Evolutionary conservation across 2,113 vertebrate genomes (phyloP), one percentile per base, ranked within the genome.

Genomic region (Hemicordylus capensis): DNA sequence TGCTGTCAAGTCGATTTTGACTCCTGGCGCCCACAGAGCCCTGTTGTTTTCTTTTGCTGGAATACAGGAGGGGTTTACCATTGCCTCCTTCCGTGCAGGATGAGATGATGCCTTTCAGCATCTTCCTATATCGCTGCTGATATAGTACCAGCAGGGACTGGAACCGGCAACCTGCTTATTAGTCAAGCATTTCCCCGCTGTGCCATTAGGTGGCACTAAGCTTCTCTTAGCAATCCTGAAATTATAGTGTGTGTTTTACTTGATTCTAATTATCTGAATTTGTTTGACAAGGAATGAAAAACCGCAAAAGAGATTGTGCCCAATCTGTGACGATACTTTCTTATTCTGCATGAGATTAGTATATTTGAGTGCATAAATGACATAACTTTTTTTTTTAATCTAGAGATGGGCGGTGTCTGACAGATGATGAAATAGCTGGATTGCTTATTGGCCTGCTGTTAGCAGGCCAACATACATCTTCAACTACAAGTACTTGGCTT

Each of bases 381-480:
- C 3, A 0, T 39, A 1, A 1, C 0, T 3, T 5, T 58, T 61
- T 78, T 54, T 31, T 4, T 46, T 2, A 3, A 0, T 1, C 12
- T 81, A 99, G 98, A 95, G 97, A 98, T 0, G 98, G 98, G 4
- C 96, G 86, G 0, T 91, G 92, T 0, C 92, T 99, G 93, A 97
- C 88, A 0, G 97, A 99, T 2, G 93, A 97, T 0, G 98, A 99
- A 87, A 95, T 99, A 0, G 96, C 97, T 0, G 99, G 99, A 5
- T 96, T 99, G 98, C 96, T 99, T 59, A 99, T 99, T 0, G 98
- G 98, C 31, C 93, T 99, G 89, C 96, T 99, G 1, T 91, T 99
- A 59, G 99, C 98, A 0, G 99, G 98, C 26, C 99, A 99, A 95
- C 99, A 99, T 94, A 99, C 99, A 0, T 99, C 98, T 56, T 99